Evolutionary conservation across 2,888 invertebrate species (phyloP).

Genomic region (Ornithoptera alexandrae): DNA sequence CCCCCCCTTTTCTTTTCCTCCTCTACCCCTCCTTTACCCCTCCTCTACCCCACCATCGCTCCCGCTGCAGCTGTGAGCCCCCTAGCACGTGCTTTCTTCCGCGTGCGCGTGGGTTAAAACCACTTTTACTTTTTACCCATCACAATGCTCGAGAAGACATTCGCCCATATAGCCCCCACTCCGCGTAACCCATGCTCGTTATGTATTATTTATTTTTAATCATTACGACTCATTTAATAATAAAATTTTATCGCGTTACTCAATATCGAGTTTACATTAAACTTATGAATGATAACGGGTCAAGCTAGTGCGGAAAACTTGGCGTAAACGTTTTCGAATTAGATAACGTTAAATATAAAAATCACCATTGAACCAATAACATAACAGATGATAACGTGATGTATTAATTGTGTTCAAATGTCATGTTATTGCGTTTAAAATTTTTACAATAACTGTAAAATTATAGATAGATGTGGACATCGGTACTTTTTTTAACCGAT

Average conservation of each 20-base stretch:
- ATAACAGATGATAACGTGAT: background rate
- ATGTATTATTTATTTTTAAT: background rate
- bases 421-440: background rate
- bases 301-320: constrained; percentile 36
- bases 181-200: background rate
- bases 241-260: constrained; percentile 5
- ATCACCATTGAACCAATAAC: constrained; percentile 21
- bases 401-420: background rate
- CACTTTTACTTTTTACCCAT: constrained; percentile 73
- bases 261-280: constrained; percentile 24
- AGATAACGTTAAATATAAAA: constrained; percentile 18
- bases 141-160: constrained; percentile 37
- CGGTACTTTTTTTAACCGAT: too few relatives aligned
- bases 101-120: constrained; percentile 54
- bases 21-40: background rate
- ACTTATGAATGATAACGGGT: constrained; percentile 29
- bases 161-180: background rate
- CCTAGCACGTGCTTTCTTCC: constrained; percentile 60
- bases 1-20: constrained; percentile 17
- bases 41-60: background rate
- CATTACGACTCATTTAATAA: background rate
- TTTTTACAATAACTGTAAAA: background rate
- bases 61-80: constrained; percentile 2
- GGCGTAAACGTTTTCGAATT: constrained; percentile 14
- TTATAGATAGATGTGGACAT: too few relatives aligned